Evolutionary conservation across 2,888 invertebrate species (phyloP), one percentile per base, ranked within the genome.

Genomic region (Drosophila paramelanica): DNA sequence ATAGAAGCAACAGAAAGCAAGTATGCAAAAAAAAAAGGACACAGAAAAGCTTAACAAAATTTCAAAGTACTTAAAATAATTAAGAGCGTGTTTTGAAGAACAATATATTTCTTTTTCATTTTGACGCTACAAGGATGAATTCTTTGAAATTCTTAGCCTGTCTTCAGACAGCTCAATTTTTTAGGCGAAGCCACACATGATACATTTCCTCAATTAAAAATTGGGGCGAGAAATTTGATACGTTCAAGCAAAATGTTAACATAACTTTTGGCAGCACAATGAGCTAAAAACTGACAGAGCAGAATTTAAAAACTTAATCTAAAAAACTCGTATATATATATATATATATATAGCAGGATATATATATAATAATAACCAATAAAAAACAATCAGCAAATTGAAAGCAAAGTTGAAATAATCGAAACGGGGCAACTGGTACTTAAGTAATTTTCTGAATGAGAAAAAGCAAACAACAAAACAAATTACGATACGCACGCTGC

Each of bases 401-500:
- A 74, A 83, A 72, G 70, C 69, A 74, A 86, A 83, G 79, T 69
- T 67, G 72, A 79, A 83, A 83, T 74, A 86, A 83, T 70, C 86
- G 71, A 78, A 78, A 50, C 57, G 65, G 52, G 62, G 64, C 80
- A 69, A 79, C 72, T 62, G 73, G 64, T 79, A 73, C 79, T 76
- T 76, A 76, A 78, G 73, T 69, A 67, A 79, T 77, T 75, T 77
- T 72, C 55, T 67, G 60, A 56, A 66, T 62, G 53, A 70, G 57
- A 39, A 57, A 46, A 64, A 60, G 61, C 62, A 57, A 67, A 66
- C 66, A 70, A 73, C 43, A 70, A 65, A 68, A 82, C 87, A 84
- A 87, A 87, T 87, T 88, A 70, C 58, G 76, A 57, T 79, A 88
- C 89, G 85, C 87, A 69, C 52, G 52, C 72, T 77, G 87, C 88